These are phyloP conservation scores for Poeciliopsis infans DNA, from an alignment of 2,797 vertebrate genomes.

Conservation along the genomic window DNA sequence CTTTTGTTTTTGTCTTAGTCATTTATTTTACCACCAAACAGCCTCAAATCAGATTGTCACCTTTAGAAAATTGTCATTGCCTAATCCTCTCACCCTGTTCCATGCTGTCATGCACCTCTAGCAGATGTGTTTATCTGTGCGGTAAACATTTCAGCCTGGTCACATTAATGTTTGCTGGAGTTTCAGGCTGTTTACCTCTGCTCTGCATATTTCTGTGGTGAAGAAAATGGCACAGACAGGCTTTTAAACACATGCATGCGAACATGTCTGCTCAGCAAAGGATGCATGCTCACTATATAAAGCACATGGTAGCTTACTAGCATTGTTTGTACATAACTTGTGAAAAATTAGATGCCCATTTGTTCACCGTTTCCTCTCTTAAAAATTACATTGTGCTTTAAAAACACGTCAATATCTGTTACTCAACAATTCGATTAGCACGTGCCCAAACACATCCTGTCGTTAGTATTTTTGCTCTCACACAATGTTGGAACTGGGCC, in stretches of 20 bases:
- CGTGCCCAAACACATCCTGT: conserved; percentile 3
- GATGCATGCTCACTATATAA: not conserved
- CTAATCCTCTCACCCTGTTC: not conserved
- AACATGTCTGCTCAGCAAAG: not conserved
- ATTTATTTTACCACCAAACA: conserved; percentile 25
- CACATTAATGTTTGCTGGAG: conserved; percentile 17
- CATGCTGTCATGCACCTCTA: conserved; percentile 13
- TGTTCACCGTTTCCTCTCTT: not conserved
- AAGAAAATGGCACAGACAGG: not conserved
- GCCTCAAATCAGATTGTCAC: conserved; percentile 27
- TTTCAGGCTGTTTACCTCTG: conserved; percentile 11
- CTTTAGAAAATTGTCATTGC: conserved; percentile 28
- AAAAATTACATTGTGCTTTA: not conserved
- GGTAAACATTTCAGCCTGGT: conserved; percentile 21
- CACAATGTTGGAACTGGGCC: conserved; percentile 1
- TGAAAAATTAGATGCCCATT: not conserved
- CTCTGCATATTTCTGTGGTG: not conserved
- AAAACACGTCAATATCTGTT: not conserved
- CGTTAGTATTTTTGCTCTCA: not conserved
- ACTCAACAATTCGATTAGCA: not conserved
- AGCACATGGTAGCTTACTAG: not conserved
- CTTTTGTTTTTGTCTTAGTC: conserved; percentile 22
- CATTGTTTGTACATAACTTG: not conserved
- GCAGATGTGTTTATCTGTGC: conserved; percentile 19
- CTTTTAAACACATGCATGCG: not conserved